These are phyloP conservation scores for Halcyon badia DNA, from an alignment of 2,797 vertebrate species.

Conservation along the genomic window DNA sequence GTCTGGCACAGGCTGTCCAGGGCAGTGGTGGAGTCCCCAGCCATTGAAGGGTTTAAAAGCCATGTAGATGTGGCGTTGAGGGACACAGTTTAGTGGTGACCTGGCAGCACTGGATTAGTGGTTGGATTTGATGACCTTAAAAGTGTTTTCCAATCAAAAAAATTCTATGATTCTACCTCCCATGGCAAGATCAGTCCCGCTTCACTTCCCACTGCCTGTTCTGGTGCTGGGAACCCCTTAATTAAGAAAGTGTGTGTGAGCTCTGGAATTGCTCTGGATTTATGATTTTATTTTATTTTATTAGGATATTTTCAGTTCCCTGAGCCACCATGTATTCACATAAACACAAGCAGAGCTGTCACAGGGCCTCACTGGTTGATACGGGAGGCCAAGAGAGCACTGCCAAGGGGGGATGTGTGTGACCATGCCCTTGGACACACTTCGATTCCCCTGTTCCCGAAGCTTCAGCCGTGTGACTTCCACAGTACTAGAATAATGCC, in stretches of 20 bases:
- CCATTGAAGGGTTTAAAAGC: background rate
- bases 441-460: background rate
- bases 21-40: background rate
- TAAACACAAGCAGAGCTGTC: background rate
- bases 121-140: background rate
- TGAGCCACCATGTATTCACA: background rate
- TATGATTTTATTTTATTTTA: background rate
- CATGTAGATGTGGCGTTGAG: background rate
- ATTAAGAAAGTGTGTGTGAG: background rate
- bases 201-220: background rate
- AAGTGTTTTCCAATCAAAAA: background rate
- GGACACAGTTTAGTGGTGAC: background rate
- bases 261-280: background rate
- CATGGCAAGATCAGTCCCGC: accelerated
- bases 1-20: background rate
- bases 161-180: background rate
- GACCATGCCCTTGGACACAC: accelerated
- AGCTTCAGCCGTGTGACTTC: background rate
- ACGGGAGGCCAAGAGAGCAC: accelerated
- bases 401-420: accelerated
- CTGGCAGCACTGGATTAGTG: background rate
- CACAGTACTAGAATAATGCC: background rate
- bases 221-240: background rate
- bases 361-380: accelerated
- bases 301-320: background rate